Conservation (phyloP, 2,113 vertebrate species). For the Urocitellus parryii region DNA sequence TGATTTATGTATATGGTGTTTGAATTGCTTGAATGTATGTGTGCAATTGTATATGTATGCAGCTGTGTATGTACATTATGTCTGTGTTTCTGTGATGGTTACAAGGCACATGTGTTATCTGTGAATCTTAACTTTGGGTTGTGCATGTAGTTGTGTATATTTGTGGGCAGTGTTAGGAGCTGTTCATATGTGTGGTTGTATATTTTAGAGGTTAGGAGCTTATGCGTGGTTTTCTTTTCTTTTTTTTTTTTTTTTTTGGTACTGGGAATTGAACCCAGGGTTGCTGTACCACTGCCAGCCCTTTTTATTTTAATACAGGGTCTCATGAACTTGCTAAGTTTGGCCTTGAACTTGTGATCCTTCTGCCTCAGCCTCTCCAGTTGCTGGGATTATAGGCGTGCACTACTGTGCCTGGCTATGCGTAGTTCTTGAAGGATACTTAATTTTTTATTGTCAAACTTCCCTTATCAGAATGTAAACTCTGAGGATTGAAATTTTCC, state of each 20-base stretch:
- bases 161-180: background rate
- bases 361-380: background rate
- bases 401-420: background rate
- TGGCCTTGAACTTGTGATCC: background rate
- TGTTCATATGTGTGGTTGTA: background rate
- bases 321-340: background rate
- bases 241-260: background rate
- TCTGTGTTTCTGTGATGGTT: background rate
- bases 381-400: background rate
- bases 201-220: slow-evolving; percentile 14
- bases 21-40: background rate
- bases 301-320: background rate
- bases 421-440: background rate
- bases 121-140: background rate
- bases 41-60: background rate
- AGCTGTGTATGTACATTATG: background rate
- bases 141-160: background rate
- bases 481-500: slow-evolving; percentile 35
- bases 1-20: background rate
- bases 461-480: background rate
- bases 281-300: background rate
- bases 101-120: background rate
- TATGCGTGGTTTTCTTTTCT: background rate
- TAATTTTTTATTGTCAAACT: slow-evolving; percentile 45
- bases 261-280: background rate